These are phyloP conservation scores for Polydrusus tereticollis DNA, from an alignment of 2,888 invertebrate genomes.

Conservation along the genomic window DNA sequence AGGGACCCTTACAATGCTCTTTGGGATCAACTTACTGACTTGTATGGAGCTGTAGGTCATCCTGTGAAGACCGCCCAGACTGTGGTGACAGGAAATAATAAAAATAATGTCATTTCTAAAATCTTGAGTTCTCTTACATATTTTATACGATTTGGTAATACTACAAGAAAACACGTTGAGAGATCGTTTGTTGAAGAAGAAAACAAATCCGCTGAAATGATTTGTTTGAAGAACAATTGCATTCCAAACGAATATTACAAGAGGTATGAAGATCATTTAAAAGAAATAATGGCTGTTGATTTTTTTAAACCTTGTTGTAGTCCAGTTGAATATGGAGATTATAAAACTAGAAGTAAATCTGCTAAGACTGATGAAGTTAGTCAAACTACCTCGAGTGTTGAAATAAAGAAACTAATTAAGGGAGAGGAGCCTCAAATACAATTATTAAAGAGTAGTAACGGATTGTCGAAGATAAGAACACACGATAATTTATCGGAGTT, in stretches of 20 bases:
- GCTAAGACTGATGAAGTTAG: not conserved
- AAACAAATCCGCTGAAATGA: conserved; percentile 62
- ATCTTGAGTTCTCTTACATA: conserved; percentile 86
- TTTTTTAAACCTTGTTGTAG: conserved; percentile 18
- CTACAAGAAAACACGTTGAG: conserved; percentile 66
- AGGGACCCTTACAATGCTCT: conserved; percentile 85
- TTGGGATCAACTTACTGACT: conserved; percentile 90
- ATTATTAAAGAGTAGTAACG: conserved; percentile 78
- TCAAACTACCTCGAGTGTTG: not conserved
- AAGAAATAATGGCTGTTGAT: conserved; percentile 53
- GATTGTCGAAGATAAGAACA: conserved; percentile 61
- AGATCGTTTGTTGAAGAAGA: conserved; percentile 55
- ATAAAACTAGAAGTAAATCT: not conserved
- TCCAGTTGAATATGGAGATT: not conserved
- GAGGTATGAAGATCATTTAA: conserved; percentile 61
- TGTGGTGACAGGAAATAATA: conserved; percentile 81
- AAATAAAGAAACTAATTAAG: not conserved
- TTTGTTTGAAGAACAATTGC: conserved; percentile 59
- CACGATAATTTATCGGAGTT: not conserved
- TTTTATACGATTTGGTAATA: conserved; percentile 85
- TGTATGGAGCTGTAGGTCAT: conserved; percentile 87
- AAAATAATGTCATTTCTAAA: conserved; percentile 76
- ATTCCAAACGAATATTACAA: conserved; percentile 63
- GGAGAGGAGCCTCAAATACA: conserved; percentile 73
- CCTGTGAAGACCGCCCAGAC: conserved; percentile 85